Percentiles rank a stretch among this genome's conserved stretches.
phyloP scores from a whole-genome alignment of 92 coral and sea anemone species.

The Zoanthus gigantus region DNA sequence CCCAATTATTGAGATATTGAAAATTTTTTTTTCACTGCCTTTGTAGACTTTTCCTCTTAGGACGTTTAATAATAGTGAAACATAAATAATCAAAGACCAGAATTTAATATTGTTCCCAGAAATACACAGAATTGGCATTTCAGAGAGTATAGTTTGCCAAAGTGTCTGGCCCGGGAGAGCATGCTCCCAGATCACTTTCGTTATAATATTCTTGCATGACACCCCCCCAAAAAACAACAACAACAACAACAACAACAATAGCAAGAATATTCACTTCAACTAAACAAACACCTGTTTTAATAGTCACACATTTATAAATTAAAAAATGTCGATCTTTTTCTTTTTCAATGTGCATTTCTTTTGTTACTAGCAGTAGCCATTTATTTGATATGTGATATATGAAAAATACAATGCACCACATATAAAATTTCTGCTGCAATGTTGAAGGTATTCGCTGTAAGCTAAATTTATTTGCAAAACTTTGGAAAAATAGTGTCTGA shows the following conservation, averaged over 20 bases:
- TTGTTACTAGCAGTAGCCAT: conserved; percentile 27
- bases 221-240: background rate
- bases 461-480: conserved; percentile 16
- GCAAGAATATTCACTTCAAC: conserved; percentile 34
- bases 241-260: conserved; percentile 20
- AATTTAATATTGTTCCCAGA: too few relatives aligned
- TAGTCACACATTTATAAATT: conserved; percentile 19
- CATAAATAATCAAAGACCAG: too few relatives aligned
- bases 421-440: conserved; percentile 26
- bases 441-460: conserved; percentile 29
- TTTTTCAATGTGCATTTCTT: conserved; percentile 28
- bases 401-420: conserved; percentile 23
- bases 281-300: conserved; percentile 24
- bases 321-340: conserved; percentile 21
- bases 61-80: too few relatives aligned
- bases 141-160: too few relatives aligned
- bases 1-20: too few relatives aligned
- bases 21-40: too few relatives aligned
- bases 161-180: too few relatives aligned
- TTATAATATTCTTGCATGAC: too few relatives aligned
- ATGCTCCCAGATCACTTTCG: too few relatives aligned
- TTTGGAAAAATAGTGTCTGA: conserved; percentile 21
- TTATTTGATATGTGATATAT: conserved; percentile 22
- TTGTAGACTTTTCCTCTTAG: too few relatives aligned
- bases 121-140: too few relatives aligned